A percentile compares a stretch with the other conserved stretches of the same genome.
phyloP scores from a whole-genome alignment of 2,113 vertebrate species.

The Uropsilus gracilis region DNA sequence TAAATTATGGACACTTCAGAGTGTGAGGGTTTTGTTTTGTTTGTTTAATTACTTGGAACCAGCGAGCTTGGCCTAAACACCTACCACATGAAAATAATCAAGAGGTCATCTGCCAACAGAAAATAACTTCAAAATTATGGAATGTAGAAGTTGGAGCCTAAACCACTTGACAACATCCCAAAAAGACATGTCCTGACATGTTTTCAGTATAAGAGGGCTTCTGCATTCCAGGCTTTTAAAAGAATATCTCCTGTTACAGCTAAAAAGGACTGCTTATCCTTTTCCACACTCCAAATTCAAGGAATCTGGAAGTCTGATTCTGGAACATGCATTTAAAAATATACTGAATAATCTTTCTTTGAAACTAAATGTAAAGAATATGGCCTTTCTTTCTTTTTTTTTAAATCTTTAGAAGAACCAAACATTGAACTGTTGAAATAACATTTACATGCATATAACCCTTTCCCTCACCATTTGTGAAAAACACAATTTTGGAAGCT shows the following conservation, averaged over 20 bases:
- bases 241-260: slow-evolving; percentile 78
- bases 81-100: slow-evolving; percentile 81
- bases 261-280: slow-evolving; percentile 62
- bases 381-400: not conserved
- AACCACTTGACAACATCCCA: slow-evolving; percentile 79
- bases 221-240: slow-evolving; percentile 79
- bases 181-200: slow-evolving; percentile 81
- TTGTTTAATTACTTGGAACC: slow-evolving; percentile 65
- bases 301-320: slow-evolving; percentile 62
- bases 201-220: slow-evolving; percentile 76
- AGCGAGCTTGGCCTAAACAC: slow-evolving; percentile 76
- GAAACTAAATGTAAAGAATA: not conserved
- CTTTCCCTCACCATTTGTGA: slow-evolving; percentile 48
- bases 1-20: slow-evolving; percentile 38
- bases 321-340: slow-evolving; percentile 32
- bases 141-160: slow-evolving; percentile 81
- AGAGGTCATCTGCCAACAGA: slow-evolving; percentile 66
- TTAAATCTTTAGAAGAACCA: too few relatives aligned
- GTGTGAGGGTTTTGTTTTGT: not conserved
- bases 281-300: slow-evolving; percentile 74
- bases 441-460: slow-evolving; percentile 19
- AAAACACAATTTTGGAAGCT: slow-evolving; percentile 40
- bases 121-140: slow-evolving; percentile 66
- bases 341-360: not conserved
- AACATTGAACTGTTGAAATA: slow-evolving; percentile 62